phyloP scores from a whole-genome alignment of 2,113 vertebrate species.

The Labeo rohita region DNA sequence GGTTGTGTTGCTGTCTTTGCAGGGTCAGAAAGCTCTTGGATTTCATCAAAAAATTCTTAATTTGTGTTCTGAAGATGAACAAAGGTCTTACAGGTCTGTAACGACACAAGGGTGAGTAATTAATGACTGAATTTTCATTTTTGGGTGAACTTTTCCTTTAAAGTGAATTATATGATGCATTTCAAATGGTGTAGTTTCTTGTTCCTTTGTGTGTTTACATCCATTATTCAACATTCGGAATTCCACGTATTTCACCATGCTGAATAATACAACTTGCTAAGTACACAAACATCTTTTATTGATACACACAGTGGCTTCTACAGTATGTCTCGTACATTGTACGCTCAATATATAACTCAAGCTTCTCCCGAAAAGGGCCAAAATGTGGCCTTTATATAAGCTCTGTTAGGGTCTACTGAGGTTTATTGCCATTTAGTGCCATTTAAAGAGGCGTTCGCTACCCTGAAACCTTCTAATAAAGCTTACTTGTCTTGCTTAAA shows the following conservation, averaged over 20 bases:
- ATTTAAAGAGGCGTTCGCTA: constrained; percentile 46
- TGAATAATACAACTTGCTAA: constrained; percentile 41
- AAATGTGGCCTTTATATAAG: constrained; percentile 15
- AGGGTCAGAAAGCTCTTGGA: too few relatives aligned
- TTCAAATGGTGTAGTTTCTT: neutral
- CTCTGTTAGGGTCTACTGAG: constrained; percentile 42
- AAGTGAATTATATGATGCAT: neutral
- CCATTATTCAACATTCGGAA: constrained; percentile 17
- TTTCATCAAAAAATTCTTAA: too few relatives aligned
- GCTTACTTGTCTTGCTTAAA: constrained; percentile 29
- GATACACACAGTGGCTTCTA: neutral
- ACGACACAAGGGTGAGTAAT: neutral
- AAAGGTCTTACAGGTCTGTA: too few relatives aligned
- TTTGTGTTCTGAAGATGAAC: too few relatives aligned
- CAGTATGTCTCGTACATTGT: neutral
- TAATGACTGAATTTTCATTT: neutral
- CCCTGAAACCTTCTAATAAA: constrained; percentile 45
- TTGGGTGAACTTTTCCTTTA: neutral
- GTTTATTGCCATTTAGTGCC: constrained; percentile 48
- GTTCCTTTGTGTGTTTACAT: neutral
- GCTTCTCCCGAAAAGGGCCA: constrained; percentile 6
- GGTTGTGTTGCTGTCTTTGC: too few relatives aligned
- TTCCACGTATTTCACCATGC: neutral
- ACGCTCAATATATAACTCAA: constrained; percentile 39
- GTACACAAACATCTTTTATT: neutral